These are phyloP conservation scores for Hypolimnas misippus DNA, from an alignment of 2,888 invertebrate genomes.

Conservation along the genomic window DNA sequence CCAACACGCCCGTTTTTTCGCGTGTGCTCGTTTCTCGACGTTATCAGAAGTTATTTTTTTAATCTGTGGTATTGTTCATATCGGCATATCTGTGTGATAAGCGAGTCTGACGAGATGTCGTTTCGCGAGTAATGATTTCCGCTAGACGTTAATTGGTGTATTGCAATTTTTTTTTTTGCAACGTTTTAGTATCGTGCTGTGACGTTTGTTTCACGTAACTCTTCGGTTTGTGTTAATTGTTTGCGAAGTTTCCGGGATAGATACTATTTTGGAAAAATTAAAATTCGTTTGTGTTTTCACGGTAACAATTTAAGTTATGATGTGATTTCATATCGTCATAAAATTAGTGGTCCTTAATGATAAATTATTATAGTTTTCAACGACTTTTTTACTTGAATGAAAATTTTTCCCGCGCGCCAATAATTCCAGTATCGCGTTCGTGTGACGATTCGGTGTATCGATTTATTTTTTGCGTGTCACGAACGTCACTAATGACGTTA, in stretches of 20 bases:
- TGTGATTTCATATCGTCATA: neutral
- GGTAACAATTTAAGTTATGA: neutral
- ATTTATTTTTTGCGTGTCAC: slow-evolving; percentile 44
- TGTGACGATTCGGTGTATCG: slow-evolving; percentile 38
- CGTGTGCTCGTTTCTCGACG: slow-evolving; percentile 46
- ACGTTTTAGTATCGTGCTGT: slow-evolving; percentile 43
- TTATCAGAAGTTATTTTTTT: slow-evolving; percentile 49
- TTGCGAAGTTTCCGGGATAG: neutral
- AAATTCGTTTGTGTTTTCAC: neutral
- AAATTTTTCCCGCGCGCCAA: slow-evolving; percentile 31
- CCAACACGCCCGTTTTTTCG: slow-evolving; percentile 67
- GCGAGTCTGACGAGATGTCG: slow-evolving; percentile 27
- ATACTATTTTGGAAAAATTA: too few relatives aligned
- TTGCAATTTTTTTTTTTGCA: slow-evolving; percentile 35
- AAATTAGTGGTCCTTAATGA: neutral
- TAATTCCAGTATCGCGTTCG: slow-evolving; percentile 36
- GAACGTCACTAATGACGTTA: slow-evolving; percentile 45
- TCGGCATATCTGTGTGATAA: slow-evolving; percentile 33
- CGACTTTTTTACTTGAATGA: neutral
- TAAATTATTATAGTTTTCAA: neutral
- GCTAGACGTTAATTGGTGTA: slow-evolving; percentile 33
- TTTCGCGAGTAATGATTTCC: slow-evolving; percentile 18
- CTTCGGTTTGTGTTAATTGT: neutral
- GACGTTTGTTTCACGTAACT: slow-evolving; percentile 30
- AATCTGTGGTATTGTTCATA: slow-evolving; percentile 39